A percentile compares a stretch with the other conserved stretches of the same genome.
Conservation (phyloP, 2,113 vertebrate species). For the Geococcyx californianus region DNA sequence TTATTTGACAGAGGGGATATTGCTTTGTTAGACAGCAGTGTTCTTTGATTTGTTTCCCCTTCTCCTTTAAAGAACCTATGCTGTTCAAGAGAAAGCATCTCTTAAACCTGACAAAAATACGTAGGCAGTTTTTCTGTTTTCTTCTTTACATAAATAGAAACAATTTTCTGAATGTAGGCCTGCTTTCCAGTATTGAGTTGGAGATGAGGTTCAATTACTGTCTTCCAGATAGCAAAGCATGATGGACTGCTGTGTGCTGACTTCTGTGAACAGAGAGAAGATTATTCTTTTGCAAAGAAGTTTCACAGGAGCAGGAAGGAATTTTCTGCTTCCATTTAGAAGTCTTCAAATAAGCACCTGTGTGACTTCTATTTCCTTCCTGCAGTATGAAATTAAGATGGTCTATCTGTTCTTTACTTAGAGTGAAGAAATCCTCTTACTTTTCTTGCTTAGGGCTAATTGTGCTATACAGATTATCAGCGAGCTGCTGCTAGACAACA, state of each 20-base stretch:
- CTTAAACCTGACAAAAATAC: background rate
- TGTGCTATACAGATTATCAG: background rate
- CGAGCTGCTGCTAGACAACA: background rate
- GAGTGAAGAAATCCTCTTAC: background rate
- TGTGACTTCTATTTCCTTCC: background rate
- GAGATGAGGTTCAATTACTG: background rate
- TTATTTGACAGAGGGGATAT: background rate
- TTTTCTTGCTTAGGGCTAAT: background rate
- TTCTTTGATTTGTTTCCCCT: background rate
- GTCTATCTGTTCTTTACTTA: background rate
- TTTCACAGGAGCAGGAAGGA: background rate
- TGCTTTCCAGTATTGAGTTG: background rate
- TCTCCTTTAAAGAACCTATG: background rate
- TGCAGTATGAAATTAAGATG: background rate
- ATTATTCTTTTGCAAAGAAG: background rate
- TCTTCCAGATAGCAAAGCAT: background rate
- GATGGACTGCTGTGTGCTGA: background rate
- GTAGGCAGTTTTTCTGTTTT: background rate
- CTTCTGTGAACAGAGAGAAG: background rate
- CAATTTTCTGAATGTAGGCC: background rate
- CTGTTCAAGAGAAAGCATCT: background rate
- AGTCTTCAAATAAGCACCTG: background rate
- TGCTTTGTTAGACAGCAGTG: background rate
- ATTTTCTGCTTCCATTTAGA: background rate
- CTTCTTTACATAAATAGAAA: background rate